These are phyloP conservation scores for Bombus huntii DNA, from an alignment of 1,140 invertebrate species.

Conservation along the genomic window DNA sequence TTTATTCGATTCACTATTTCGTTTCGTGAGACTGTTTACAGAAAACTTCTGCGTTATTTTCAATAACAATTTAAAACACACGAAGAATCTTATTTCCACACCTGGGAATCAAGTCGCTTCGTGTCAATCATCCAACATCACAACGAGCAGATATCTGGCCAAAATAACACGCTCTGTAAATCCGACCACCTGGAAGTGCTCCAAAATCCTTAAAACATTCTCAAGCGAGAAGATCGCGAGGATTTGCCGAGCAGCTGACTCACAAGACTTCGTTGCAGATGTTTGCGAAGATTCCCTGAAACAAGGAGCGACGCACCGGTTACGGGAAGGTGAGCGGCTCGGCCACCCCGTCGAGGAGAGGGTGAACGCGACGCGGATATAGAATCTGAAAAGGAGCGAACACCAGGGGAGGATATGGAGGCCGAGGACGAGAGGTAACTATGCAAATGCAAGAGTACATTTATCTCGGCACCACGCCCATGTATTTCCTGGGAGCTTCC, in stretches of 20 bases:
- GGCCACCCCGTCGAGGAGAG: not conserved
- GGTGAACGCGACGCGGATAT: slow-evolving; percentile 18
- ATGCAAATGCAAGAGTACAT: slow-evolving; percentile 80
- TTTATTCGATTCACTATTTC: no score
- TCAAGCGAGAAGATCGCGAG: not conserved
- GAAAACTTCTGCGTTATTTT: no score
- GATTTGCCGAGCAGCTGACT: not conserved
- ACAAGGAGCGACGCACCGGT: not conserved
- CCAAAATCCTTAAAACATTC: slow-evolving; percentile 1
- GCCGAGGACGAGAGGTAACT: slow-evolving; percentile 71
- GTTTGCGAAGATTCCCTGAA: not conserved
- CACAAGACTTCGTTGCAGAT: slow-evolving; percentile 8
- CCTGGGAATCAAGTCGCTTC: not conserved
- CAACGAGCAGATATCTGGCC: not conserved
- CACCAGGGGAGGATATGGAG: slow-evolving; percentile 44
- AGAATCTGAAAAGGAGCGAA: slow-evolving; percentile 50
- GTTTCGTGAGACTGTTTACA: no score
- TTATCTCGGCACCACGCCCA: slow-evolving; percentile 79
- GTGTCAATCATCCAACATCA: not conserved
- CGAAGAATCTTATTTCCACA: no score
- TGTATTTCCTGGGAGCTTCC: slow-evolving; percentile 79
- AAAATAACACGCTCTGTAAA: not conserved
- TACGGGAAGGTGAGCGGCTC: not conserved
- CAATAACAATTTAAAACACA: no score
- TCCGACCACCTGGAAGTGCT: not conserved